These are phyloP conservation scores for Machimus rusticus DNA, from an alignment of 2,888 invertebrate species.

Conservation along the genomic window DNA sequence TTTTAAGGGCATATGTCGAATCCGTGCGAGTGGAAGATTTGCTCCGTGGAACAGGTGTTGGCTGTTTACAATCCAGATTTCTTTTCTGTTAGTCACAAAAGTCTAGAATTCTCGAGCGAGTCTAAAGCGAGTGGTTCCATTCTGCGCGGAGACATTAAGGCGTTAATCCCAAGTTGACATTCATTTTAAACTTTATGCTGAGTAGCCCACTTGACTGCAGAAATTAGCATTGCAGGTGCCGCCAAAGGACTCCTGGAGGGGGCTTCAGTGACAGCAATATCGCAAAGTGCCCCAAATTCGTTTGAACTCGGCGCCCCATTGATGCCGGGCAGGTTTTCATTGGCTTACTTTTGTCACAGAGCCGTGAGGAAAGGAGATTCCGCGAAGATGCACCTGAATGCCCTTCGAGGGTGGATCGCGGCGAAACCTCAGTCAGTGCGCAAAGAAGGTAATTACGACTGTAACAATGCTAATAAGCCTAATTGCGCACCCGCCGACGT, in stretches of 20 bases:
- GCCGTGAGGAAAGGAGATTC: background rate
- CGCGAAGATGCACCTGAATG: conserved; percentile 16
- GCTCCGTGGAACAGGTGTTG: conserved; percentile 20
- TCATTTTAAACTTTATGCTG: background rate
- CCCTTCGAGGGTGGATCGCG: background rate
- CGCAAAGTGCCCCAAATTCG: background rate
- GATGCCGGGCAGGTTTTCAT: conserved; percentile 1
- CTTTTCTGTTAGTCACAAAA: background rate
- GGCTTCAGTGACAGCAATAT: background rate
- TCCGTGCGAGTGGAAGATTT: background rate
- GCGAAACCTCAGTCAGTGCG: background rate
- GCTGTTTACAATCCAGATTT: conserved; percentile 13
- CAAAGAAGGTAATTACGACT: conserved; percentile 22
- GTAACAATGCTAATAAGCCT: conserved; percentile 15
- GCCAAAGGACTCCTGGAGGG: background rate
- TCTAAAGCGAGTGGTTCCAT: background rate
- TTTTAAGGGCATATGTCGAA: background rate
- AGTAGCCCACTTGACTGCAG: conserved; percentile 21
- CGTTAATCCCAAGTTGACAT: conserved; percentile 1
- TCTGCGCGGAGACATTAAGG: background rate
- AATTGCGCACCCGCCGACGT: background rate
- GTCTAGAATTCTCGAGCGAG: background rate
- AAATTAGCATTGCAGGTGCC: conserved; percentile 41
- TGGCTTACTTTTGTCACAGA: conserved; percentile 20
- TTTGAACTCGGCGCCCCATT: conserved; percentile 16